Base-by-base conservation (phyloP, 2,797 vertebrate genomes). In the Allobates femoralis region DNA sequence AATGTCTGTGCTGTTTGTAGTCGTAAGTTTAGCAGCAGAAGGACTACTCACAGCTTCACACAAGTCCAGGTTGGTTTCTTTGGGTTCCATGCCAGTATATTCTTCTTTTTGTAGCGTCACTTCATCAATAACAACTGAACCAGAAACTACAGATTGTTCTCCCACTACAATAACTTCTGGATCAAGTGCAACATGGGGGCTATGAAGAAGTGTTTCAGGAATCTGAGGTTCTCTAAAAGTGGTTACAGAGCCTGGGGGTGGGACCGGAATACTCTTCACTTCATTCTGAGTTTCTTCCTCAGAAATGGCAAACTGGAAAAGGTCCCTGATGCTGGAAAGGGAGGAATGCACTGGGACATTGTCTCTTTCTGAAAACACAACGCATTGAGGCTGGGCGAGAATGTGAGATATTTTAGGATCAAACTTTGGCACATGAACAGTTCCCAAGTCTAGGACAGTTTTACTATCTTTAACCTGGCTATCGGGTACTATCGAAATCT, bases 1-100 rank as follows among this genome's bases (percentile, higher is more conserved):
- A 73, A 97, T 87, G 93, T 99, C 98, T 73, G 95, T 96, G 92
- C 95, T 97, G 89, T 95, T 96, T 32, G 96, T 92, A 91, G 95
- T 95, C 76, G 96, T 96, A 83, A 90, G 88, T 76, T 91, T 91
- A 89, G 85, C 89, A 89, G 93, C 92, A 88, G 95, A 93, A 18
- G 93, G 93, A 83, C 90, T 96, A 88, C 90, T 91, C 93, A 64
- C 89, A 92, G 81, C 91, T 88, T 69, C 83, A 92, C 90, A 90
- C 90, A 60, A 34, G 71, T 92, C 91, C 87, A 93, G 90, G 81
- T 60, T 37, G 8, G 82, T 55, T 1, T 89, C 87, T 81, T 93
- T 90, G 67, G 89, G 46, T 86, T 91, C 89, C 26, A 62, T 32
- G 56, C 92, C 85, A 0, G 71, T 88, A 71, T 16, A 28, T 85